Percentiles rank a stretch among this genome's conserved stretches.
These are phyloP conservation scores for Brachionus angularis DNA, from an alignment of 1,140 invertebrate genomes.

Conservation along the genomic window DNA sequence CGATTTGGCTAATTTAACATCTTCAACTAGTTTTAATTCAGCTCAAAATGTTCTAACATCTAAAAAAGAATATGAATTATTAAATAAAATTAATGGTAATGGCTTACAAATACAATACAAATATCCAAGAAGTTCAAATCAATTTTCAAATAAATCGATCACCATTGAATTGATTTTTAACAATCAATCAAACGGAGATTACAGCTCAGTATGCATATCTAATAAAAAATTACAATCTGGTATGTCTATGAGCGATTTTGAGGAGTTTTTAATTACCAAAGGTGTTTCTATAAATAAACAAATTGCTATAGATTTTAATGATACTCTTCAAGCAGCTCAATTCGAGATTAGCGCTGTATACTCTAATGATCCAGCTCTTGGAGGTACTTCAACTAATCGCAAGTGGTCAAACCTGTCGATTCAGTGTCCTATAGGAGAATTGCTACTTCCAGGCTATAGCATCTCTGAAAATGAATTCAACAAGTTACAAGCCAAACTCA, in stretches of 20 bases:
- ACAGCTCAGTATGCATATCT: conserved; percentile 68
- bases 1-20: conserved; percentile 14
- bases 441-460: conserved; percentile 76
- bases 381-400: conserved; percentile 50
- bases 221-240: conserved; percentile 62
- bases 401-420: conserved; percentile 65
- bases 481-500: conserved; percentile 65
- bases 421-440: conserved; percentile 79
- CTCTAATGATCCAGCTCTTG: conserved; percentile 3
- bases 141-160: conserved; percentile 65
- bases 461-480: conserved; percentile 68
- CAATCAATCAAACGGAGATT: conserved; percentile 68
- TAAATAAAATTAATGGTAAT: conserved; percentile 72
- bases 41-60: conserved; percentile 61
- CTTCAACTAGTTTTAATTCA: background rate
- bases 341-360: conserved; percentile 69
- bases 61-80: conserved; percentile 65
- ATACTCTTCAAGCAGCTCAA: conserved; percentile 78
- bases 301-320: conserved; percentile 86
- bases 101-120: conserved; percentile 71
- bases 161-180: conserved; percentile 76
- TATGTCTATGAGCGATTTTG: conserved; percentile 77
- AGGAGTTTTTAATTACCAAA: conserved; percentile 66
- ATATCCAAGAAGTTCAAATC: conserved; percentile 57
- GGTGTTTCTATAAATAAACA: conserved; percentile 57